phyloP scores from a whole-genome alignment of 2,797 vertebrate genomes.

The Otus scops region DNA sequence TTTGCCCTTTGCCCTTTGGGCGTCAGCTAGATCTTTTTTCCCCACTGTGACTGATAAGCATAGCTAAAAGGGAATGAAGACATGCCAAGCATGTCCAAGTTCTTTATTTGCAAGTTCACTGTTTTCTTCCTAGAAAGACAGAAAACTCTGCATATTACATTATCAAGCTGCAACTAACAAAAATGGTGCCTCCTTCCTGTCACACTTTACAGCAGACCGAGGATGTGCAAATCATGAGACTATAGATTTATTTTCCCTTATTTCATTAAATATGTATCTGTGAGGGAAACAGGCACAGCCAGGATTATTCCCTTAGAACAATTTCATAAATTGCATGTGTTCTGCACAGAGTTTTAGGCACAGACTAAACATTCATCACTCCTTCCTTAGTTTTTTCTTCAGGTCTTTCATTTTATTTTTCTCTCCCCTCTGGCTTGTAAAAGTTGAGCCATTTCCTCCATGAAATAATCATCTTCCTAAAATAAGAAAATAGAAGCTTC shows the following conservation, averaged over 20 bases:
- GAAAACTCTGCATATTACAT: not conserved
- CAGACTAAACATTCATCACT: conserved; percentile 50
- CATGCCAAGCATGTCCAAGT: not conserved
- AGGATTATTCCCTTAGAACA: conserved; percentile 7
- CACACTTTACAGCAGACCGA: not conserved
- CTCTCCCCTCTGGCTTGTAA: not conserved
- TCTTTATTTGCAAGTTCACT: not conserved
- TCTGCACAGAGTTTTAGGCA: conserved; percentile 36
- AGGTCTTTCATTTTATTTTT: not conserved
- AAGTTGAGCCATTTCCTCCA: conserved; percentile 31
- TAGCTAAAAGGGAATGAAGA: not conserved
- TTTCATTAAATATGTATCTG: not conserved
- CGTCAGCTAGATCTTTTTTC: not conserved
- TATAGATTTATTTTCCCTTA: not conserved
- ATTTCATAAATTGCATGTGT: conserved; percentile 9
- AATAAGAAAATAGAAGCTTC: conserved; percentile 49
- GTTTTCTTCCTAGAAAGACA: not conserved
- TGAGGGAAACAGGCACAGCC: not conserved
- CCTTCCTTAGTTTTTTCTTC: conserved; percentile 35
- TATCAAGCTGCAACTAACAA: not conserved
- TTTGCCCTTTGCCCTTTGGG: conserved; percentile 5
- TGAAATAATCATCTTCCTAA: conserved; percentile 47
- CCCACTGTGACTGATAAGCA: not conserved
- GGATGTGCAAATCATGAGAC: not conserved
- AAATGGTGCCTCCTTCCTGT: not conserved